These are phyloP conservation scores for Fulica atra DNA, from an alignment of 2,113 vertebrate species.

Conservation along the genomic window DNA sequence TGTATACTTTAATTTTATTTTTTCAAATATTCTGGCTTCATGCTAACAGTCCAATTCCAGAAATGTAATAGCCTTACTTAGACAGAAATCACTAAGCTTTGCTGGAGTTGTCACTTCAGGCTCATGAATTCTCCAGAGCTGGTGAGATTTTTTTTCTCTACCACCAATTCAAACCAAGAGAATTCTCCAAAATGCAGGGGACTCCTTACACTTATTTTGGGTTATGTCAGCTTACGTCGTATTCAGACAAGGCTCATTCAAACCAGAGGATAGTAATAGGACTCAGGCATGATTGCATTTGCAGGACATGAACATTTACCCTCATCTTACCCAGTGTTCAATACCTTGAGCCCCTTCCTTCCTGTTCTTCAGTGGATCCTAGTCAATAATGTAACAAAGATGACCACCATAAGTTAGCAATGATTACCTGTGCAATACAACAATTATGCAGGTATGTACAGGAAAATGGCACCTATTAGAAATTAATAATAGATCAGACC, in stretches of 20 bases:
- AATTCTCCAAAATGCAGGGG: background rate
- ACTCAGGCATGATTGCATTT: background rate
- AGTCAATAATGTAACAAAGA: background rate
- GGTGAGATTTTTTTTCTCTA: background rate
- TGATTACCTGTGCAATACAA: background rate
- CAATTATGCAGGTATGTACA: background rate
- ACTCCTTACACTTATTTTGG: background rate
- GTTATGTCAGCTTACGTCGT: background rate
- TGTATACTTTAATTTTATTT: background rate
- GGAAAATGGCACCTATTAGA: background rate
- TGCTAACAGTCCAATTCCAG: background rate
- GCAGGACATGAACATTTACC: background rate
- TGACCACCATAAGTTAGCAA: background rate
- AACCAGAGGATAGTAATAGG: background rate
- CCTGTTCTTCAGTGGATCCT: background rate
- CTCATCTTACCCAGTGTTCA: accelerated
- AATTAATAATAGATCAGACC: background rate
- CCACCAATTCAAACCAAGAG: background rate
- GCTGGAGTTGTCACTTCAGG: background rate
- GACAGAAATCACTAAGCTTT: background rate
- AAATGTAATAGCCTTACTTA: background rate
- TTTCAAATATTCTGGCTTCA: background rate
- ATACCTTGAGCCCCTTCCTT: background rate
- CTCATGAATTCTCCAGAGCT: background rate
- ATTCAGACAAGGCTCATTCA: background rate